These are phyloP conservation scores for Chymomyza procnemis DNA, from an alignment of 2,888 invertebrate genomes.

Conservation along the genomic window DNA sequence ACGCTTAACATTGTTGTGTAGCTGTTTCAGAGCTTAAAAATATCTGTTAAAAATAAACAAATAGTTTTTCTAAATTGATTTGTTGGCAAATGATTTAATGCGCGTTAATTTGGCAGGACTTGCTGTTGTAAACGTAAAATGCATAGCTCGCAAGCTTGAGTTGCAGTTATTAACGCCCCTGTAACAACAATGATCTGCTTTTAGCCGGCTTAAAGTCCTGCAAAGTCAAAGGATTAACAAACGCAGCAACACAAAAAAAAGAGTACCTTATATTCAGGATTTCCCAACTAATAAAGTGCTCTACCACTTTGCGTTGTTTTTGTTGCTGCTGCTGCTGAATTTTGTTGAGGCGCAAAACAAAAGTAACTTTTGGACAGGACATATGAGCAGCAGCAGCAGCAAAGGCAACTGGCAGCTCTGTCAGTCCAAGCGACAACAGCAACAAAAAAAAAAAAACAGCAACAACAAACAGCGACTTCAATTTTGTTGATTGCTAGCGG, in stretches of 20 bases:
- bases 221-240: not conserved
- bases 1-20: too few relatives aligned
- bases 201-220: not conserved
- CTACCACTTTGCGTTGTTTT: constrained; percentile 2
- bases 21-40: too few relatives aligned
- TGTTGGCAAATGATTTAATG: too few relatives aligned
- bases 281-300: not conserved
- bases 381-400: not conserved
- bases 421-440: constrained; percentile 19
- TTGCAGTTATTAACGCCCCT: too few relatives aligned
- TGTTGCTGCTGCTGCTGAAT: constrained; percentile 10
- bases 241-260: constrained; percentile 6
- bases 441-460: constrained; percentile 34
- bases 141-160: too few relatives aligned
- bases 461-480: constrained; percentile 46
- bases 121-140: too few relatives aligned
- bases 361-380: not conserved
- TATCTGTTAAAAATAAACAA: too few relatives aligned
- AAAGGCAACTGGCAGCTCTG: constrained; percentile 3
- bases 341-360: not conserved
- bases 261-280: not conserved
- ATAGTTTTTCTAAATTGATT: too few relatives aligned
- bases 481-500: constrained; percentile 63
- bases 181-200: too few relatives aligned
- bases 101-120: too few relatives aligned